Evolutionary conservation across 2,888 invertebrate species (phyloP).

Genomic region (Liodrosophila aerea): DNA sequence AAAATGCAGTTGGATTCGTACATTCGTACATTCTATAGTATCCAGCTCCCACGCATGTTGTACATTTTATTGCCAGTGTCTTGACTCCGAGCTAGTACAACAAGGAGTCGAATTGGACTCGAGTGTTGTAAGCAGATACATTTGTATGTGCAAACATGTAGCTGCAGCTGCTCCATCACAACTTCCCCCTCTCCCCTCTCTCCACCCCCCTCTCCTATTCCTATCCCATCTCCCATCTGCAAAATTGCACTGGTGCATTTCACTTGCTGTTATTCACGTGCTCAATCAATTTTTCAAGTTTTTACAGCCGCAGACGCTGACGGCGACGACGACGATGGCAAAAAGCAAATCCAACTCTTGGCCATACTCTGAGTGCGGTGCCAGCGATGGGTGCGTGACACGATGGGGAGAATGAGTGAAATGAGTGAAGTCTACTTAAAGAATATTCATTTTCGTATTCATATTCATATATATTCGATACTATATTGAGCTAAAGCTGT

Average conservation of each 20-base stretch:
- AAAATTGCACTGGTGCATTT: constrained; percentile 39
- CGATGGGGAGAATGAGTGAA: neutral
- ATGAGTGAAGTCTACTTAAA: too few species aligned
- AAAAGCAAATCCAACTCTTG: constrained; percentile 25
- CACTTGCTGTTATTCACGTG: constrained; percentile 72
- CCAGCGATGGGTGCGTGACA: constrained; percentile 7
- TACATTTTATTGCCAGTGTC: constrained; percentile 69
- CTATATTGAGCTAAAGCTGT: too few species aligned
- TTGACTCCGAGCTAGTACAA: constrained; percentile 27
- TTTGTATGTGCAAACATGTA: constrained; percentile 69
- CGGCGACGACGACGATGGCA: constrained; percentile 18
- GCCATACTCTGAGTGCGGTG: constrained; percentile 20
- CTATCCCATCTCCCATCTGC: neutral
- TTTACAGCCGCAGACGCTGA: constrained; percentile 49
- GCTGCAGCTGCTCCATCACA: constrained; percentile 17
- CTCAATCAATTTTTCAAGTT: constrained; percentile 76
- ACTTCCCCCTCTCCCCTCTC: neutral
- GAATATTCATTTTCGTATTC: too few species aligned
- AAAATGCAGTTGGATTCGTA: constrained; percentile 49
- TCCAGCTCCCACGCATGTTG: constrained; percentile 61
- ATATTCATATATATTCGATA: too few species aligned
- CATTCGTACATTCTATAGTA: neutral
- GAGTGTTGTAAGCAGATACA: constrained; percentile 59
- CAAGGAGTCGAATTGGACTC: constrained; percentile 16
- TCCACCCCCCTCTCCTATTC: neutral